Evolutionary conservation across 2,888 invertebrate genomes (phyloP).

Genomic region (Torymus tubicola): DNA sequence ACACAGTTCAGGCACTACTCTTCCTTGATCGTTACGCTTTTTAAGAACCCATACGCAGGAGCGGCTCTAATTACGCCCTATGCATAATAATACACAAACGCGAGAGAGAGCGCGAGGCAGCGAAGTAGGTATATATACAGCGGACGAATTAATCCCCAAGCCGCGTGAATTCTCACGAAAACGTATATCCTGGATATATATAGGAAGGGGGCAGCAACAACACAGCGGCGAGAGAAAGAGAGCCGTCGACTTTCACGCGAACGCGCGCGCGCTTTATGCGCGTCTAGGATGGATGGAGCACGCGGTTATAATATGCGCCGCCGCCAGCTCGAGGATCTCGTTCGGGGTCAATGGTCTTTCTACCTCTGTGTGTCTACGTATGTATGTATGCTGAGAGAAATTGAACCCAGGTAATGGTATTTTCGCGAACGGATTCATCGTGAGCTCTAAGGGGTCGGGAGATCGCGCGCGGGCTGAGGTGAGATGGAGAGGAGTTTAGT

Average conservation of each 20-base stretch:
- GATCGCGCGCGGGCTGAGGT: too few species aligned
- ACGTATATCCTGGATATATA: background rate
- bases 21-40: too few species aligned
- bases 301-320: constrained; percentile 55
- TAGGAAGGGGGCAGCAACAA: too few species aligned
- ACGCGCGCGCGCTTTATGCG: constrained; percentile 15
- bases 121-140: background rate
- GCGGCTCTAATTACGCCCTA: too few species aligned
- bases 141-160: background rate
- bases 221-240: background rate
- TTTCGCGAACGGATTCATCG: background rate
- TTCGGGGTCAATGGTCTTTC: constrained; percentile 59
- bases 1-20: too few species aligned
- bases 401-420: constrained; percentile 43
- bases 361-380: background rate
- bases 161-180: constrained; percentile 23
- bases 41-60: too few species aligned
- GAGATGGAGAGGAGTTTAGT: too few species aligned
- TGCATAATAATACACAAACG: too few species aligned
- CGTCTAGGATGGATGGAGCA: constrained; percentile 45
- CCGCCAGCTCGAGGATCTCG: constrained; percentile 42
- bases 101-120: too few species aligned
- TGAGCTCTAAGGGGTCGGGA: too few species aligned
- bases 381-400: constrained; percentile 50
- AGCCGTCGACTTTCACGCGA: constrained; percentile 51